A percentile compares a stretch with the other conserved stretches of the same genome.
Conservation (phyloP, 2,888 invertebrate species). For the Eilema caniola region DNA sequence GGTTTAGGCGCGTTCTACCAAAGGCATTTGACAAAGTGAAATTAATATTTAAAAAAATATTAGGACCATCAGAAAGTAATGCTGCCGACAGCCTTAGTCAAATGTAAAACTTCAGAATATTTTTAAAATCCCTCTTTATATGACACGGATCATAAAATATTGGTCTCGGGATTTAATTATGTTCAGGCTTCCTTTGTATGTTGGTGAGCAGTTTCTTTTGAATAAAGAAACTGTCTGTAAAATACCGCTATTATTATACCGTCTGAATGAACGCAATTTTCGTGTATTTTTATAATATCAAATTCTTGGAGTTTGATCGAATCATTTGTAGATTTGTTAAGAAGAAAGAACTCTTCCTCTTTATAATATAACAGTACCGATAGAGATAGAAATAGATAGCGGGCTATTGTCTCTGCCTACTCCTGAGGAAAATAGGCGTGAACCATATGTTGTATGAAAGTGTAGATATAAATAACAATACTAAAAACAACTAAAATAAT, state of each 20-base stretch:
- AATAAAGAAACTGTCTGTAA: background rate
- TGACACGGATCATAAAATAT: conserved; percentile 30
- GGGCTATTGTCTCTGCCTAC: too few species aligned
- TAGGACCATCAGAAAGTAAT: conserved; percentile 21
- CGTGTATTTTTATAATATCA: background rate
- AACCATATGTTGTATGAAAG: too few species aligned
- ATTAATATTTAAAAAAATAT: conserved; percentile 30
- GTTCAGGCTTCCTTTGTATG: conserved; percentile 4
- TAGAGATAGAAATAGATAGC: too few species aligned
- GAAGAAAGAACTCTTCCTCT: too few species aligned
- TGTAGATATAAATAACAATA: too few species aligned
- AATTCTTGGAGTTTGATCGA: too few species aligned
- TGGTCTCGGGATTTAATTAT: conserved; percentile 18
- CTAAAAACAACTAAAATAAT: too few species aligned
- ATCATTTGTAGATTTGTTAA: too few species aligned
- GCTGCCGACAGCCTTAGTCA: conserved; percentile 31
- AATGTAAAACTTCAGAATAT: conserved; percentile 32
- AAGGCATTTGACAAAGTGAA: conserved; percentile 9
- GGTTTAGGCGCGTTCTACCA: background rate
- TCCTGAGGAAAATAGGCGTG: too few species aligned
- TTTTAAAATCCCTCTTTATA: conserved; percentile 32
- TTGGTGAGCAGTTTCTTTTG: conserved; percentile 7
- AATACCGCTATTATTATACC: background rate
- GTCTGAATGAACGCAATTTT: background rate
- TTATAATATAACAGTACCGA: too few species aligned